These are phyloP conservation scores for Papilio polyxenes DNA, from an alignment of 1,140 invertebrate genomes.

Conservation along the genomic window DNA sequence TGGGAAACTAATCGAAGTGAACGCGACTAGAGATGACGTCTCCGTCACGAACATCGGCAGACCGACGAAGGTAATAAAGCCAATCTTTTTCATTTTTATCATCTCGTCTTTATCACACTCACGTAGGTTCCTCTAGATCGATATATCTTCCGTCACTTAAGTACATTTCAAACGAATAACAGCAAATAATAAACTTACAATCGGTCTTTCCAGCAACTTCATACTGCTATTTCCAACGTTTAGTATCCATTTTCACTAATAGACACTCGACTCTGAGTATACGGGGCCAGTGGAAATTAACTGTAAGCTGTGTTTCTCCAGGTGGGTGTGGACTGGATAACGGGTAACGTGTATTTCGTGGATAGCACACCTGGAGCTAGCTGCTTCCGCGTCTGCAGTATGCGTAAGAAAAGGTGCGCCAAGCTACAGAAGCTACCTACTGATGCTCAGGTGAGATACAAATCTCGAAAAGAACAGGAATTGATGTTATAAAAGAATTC, in stretches of 20 bases:
- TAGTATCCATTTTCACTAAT: background rate
- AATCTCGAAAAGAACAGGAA: background rate
- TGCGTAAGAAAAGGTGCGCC: constrained; percentile 81
- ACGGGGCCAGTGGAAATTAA: background rate
- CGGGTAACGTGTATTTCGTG: constrained; percentile 88
- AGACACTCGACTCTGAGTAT: background rate
- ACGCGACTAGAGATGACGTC: constrained; percentile 44
- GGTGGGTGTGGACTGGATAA: constrained; percentile 89
- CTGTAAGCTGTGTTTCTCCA: constrained; percentile 53
- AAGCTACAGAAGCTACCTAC: constrained; percentile 84
- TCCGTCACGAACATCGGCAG: constrained; percentile 81
- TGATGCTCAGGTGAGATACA: constrained; percentile 81
- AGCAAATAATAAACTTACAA: too few relatives aligned
- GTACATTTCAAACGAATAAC: too few relatives aligned
- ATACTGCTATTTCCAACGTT: too few relatives aligned
- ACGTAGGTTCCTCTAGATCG: too few relatives aligned
- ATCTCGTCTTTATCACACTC: background rate
- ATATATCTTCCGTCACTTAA: too few relatives aligned
- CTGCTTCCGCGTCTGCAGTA: constrained; percentile 81
- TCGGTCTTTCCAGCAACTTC: too few relatives aligned
- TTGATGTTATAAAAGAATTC: too few relatives aligned
- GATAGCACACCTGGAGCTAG: constrained; percentile 79
- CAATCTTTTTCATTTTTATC: constrained; percentile 8
- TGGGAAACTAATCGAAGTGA: constrained; percentile 59
- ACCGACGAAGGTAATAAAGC: constrained; percentile 78